Base-by-base conservation (phyloP, 2,797 vertebrate genomes). In the Gastrophryne carolinensis region DNA sequence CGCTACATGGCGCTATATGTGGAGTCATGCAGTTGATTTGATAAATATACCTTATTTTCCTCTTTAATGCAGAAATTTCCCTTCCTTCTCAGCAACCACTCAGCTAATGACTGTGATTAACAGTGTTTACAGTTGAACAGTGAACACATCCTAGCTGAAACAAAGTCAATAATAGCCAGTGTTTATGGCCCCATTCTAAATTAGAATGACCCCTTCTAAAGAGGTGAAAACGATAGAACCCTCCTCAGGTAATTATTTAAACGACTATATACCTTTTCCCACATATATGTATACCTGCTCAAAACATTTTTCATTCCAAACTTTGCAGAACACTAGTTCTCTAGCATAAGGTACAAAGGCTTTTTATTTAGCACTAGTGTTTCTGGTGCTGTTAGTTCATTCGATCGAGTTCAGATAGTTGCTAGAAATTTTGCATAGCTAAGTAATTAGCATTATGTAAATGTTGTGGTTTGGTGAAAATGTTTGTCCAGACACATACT, bases 111-210 rank as follows among this genome's bases (percentile, higher is more conserved):
- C 32, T 41, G 47, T 53, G 58, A 64, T 73, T 63, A 73, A 27
- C 60, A 39, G 47, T 41, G 49, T 73, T 63, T 73, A 63, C 47
- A 39, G 49, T 30, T 27, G n/a, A n/a, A n/a, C n/a, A 73, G 44
- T 34, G 49, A 29, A 63, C 24, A 64, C 30, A 52, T 35, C 27
- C 1, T 3, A 13, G 53, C 34, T 73, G 58, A 63, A 63, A 39
- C n/a, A 73, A 73, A 41, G 58, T 73, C 70, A 62, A 73, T 73
- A 73, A 39, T 64, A 49, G 63, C 47, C 47, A 24, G 32, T 54
- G 57, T 60, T 61, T 60, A 61, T 72, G 44, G 34, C 57, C 68
- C 50, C 44, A 23, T 62, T 34, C 15, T 72, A 61, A 71, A 41
- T 23, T 13, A 4, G 35, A 21, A 61, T 50, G 54, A 52, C 56